These are phyloP conservation scores for Athene noctua DNA, from an alignment of 2,113 vertebrate species.

Conservation along the genomic window DNA sequence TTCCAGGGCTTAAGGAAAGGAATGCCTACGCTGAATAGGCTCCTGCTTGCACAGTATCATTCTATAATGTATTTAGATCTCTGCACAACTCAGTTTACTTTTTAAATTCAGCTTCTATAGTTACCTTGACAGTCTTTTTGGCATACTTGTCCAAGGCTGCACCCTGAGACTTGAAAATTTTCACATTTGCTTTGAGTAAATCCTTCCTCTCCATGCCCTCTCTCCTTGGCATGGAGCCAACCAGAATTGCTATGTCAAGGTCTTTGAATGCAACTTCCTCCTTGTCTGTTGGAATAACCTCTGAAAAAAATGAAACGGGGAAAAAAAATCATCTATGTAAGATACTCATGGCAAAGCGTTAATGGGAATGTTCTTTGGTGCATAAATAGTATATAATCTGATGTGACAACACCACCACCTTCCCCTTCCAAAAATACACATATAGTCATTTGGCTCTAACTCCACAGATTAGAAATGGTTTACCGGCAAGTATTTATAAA, in stretches of 20 bases:
- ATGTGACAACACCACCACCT: not conserved
- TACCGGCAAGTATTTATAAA: not conserved
- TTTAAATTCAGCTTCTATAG: not conserved
- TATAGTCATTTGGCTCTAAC: not conserved
- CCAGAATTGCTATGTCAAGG: constrained; percentile 90
- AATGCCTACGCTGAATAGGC: not conserved
- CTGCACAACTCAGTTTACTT: not conserved
- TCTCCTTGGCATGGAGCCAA: constrained; percentile 96
- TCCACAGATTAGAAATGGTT: not conserved
- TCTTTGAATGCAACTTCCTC: constrained; percentile 95
- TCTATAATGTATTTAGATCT: not conserved
- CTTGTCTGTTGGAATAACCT: constrained; percentile 94
- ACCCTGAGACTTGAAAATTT: constrained; percentile 97
- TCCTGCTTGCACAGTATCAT: not conserved
- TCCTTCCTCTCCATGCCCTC: constrained; percentile 99
- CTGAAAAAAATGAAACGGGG: constrained; percentile 56
- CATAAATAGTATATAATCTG: not conserved
- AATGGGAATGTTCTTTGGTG: not conserved
- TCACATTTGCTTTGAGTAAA: constrained; percentile 94
- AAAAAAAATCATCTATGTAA: not conserved
- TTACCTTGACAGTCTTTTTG: constrained; percentile 97
- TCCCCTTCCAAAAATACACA: not conserved
- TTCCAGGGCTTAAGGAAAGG: not conserved
- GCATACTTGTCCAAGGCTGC: constrained; percentile 91
- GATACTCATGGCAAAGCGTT: not conserved